Base-by-base conservation (phyloP, 1,140 invertebrate species). In the Nilaparvata lugens region DNA sequence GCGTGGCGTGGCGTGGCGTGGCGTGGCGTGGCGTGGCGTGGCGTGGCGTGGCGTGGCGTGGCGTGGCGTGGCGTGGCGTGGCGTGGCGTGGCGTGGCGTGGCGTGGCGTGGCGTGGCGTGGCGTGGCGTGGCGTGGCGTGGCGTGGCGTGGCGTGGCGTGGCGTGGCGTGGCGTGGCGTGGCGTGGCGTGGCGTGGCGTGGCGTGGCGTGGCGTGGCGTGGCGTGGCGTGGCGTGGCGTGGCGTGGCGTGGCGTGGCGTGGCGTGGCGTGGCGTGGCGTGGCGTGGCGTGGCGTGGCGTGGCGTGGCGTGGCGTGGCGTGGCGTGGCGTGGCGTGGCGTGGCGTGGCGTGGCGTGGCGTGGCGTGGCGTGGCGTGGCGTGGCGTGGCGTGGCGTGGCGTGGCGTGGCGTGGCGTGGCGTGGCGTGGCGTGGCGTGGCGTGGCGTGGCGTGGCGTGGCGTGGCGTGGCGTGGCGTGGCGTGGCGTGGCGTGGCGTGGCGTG, bases 401-500 rank as follows among this genome's bases (percentile, higher is more conserved):
- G 54, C 66, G 61, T 64, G 61, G 65, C 66, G 65, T 64, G 65
- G 55, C 66, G 65, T 64, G 58, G 61, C 64, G 65, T 64, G 58
- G 54, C 66, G 65, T 66, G 61, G 65, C 60, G 64, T 64, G 65
- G 65, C 64, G 64, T 64, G 57, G 48, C 64, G 64, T 66, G 61
- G 64, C 60, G 60, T 60, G 35, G 58, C 60, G 60, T 62, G 60
- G 58, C 60, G 60, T 62, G 58, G 38, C 60, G 60, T 62, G 60
- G 35, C 60, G 60, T 60, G 28, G 24, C 60, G 60, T 60, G 35
- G 35, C 51, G 60, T 62, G 58, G 56, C 51, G 60, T 62, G 58
- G 25, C 60, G 60, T 62, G 57, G 35, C 51, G 60, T 62, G 35
- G 56, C 60, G 60, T 62, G 58, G 56, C 60, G 60, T 61, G 58